Conservation (phyloP, 2,113 vertebrate genomes). For the Tetraodon nigroviridis region DNA sequence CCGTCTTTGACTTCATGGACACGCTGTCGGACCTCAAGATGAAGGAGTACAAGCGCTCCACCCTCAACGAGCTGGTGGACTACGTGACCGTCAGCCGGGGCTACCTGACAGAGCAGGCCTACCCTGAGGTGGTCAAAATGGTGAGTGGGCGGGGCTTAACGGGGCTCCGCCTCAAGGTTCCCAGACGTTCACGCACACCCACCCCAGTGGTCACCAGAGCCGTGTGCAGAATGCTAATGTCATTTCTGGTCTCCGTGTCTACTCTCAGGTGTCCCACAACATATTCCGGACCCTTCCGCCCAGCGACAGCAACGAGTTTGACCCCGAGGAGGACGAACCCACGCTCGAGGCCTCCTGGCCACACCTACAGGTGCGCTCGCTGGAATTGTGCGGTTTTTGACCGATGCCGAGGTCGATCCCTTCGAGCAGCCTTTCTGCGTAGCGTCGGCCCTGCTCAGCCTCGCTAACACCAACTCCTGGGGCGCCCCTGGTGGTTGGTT, state of each 20-base stretch:
- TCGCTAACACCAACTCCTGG: neutral
- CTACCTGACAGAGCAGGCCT: constrained; percentile 98
- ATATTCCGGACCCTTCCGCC: constrained; percentile 99
- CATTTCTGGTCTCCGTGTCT: neutral
- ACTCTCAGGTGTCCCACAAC: constrained; percentile 92
- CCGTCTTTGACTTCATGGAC: constrained; percentile 99
- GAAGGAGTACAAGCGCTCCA: constrained; percentile 99
- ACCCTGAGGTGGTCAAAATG: constrained; percentile 99
- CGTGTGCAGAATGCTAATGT: no score
- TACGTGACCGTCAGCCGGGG: constrained; percentile 99
- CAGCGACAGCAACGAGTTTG: constrained; percentile 98
- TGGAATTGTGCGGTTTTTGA: neutral
- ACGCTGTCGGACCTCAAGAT: constrained; percentile 99
- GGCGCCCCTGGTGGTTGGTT: neutral
- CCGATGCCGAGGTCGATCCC: neutral
- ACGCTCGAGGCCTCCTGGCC: constrained; percentile 98
- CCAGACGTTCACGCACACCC: no score
- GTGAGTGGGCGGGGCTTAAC: constrained; percentile 71
- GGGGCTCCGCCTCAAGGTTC: neutral
- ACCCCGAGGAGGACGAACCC: constrained; percentile 98
- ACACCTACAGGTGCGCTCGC: constrained; percentile 88
- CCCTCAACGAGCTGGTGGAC: constrained; percentile 99
- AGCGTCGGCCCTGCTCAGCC: no score
- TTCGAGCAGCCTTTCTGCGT: no score
- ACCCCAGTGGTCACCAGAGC: neutral